Conservation (phyloP, 2,113 vertebrate species). For the Prietella phreatophila region DNA sequence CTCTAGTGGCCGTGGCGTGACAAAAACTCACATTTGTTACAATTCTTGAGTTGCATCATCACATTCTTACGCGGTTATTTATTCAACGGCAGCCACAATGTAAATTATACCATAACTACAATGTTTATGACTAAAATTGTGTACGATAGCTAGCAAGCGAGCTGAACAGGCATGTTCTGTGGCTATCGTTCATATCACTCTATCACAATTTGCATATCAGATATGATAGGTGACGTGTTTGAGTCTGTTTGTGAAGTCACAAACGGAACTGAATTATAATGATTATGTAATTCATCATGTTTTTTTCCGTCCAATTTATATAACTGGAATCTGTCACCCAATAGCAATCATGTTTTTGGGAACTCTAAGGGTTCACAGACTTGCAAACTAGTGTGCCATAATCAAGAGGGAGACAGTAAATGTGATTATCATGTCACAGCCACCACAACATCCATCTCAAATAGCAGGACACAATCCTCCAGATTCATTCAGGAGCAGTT, state of each 20-base stretch:
- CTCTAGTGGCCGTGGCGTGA: no score
- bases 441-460: conserved; percentile 8
- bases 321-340: neutral
- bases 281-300: no score
- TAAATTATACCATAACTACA: neutral
- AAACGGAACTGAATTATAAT: neutral
- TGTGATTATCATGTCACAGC: neutral
- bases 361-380: neutral
- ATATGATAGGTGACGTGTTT: neutral
- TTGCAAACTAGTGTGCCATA: neutral
- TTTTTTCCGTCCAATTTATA: neutral
- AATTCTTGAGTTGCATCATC: neutral
- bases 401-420: conserved; percentile 7
- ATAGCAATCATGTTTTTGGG: neutral
- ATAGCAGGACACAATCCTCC: conserved; percentile 11
- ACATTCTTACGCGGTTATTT: neutral
- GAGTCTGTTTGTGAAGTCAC: neutral
- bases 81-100: neutral
- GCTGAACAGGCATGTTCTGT: neutral
- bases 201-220: neutral
- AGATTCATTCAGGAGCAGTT: conserved; percentile 16
- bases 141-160: neutral
- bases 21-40: neutral
- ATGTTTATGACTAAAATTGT: neutral
- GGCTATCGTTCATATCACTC: neutral